Base-by-base conservation (phyloP, 2,797 vertebrate species). In the Ammospiza maritima region DNA sequence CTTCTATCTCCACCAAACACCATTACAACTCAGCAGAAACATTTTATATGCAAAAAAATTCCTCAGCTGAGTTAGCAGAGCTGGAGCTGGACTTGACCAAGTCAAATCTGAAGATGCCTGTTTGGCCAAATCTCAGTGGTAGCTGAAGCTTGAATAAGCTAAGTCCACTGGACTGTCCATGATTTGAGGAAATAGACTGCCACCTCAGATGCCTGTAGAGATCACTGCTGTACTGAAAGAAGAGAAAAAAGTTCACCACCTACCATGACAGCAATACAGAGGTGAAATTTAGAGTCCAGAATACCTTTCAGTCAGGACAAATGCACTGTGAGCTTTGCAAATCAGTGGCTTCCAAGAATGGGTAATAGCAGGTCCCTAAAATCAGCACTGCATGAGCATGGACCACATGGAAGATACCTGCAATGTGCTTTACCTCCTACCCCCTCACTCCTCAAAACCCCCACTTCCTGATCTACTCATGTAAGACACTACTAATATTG, bases 31-130 rank as follows among this genome's bases (percentile, higher is more conserved):
- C 26, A 67, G 18, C 30, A 84, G 18, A 75, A 36, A 47, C 34
- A 36, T 83, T 85, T 78, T 14, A 72, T 38, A 50, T 5, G 10
- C 16, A 67, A 70, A 70, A 5, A 16, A 80, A 53, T 54, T 16
- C 4, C 0, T 16, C 66, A 23, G 16, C 1, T 29, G 8, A 23
- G 57, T 47, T 44, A 75, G 58, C 4, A 10, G n/a, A 72, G 21
- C 3, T 34, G 4, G n/a, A 93, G 36, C 17, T 26, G 40, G 30
- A 47, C 30, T 69, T 73, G 34, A 87, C 26, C 38, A 48, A 83
- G 34, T 20, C 8, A 70, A 53, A 29, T 67, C 0, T 77, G 57
- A 92, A 84, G 36, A 51, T 36, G 25, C 40, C 45, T 26, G 13
- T 74, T 86, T n/a, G 27, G n/a, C 60, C 58, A 89, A 65, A 82